These are phyloP conservation scores for Morpho achilles DNA, from an alignment of 2,888 invertebrate species.

Conservation along the genomic window DNA sequence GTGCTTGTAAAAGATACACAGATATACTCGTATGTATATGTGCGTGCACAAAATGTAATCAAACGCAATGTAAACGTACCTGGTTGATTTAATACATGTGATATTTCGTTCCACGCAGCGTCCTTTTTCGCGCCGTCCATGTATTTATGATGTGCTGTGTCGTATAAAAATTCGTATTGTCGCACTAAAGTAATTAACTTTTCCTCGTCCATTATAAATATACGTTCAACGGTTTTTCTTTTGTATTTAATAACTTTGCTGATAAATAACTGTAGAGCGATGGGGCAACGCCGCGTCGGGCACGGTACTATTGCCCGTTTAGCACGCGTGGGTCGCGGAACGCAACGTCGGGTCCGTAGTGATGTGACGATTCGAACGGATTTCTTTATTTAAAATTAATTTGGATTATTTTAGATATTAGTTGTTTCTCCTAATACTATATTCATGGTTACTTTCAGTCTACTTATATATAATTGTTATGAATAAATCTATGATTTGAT, in stretches of 20 bases:
- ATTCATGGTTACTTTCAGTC: too few species aligned
- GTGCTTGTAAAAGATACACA: not conserved
- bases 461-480: too few species aligned
- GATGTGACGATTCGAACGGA: not conserved
- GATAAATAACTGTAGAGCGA: slow-evolving; percentile 1
- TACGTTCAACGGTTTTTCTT: too few species aligned
- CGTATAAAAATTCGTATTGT: slow-evolving; percentile 29
- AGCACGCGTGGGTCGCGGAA: slow-evolving; percentile 18
- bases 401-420: too few species aligned
- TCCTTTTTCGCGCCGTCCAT: slow-evolving; percentile 35
- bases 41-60: too few species aligned
- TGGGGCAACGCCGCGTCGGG: slow-evolving; percentile 14
- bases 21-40: too few species aligned
- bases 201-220: slow-evolving; percentile 4
- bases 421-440: too few species aligned
- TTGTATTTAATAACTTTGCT: too few species aligned
- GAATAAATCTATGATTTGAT: too few species aligned
- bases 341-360: not conserved
- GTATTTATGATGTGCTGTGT: slow-evolving; percentile 33
- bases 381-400: too few species aligned
- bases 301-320: slow-evolving; percentile 19
- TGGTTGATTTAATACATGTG: slow-evolving; percentile 23
- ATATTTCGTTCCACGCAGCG: slow-evolving; percentile 27
- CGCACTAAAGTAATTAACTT: slow-evolving; percentile 18
- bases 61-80: slow-evolving; percentile 9